Evolutionary conservation across 2,113 vertebrate species (phyloP), one percentile per base, ranked within the genome.

Genomic region (Polypterus senegalus): DNA sequence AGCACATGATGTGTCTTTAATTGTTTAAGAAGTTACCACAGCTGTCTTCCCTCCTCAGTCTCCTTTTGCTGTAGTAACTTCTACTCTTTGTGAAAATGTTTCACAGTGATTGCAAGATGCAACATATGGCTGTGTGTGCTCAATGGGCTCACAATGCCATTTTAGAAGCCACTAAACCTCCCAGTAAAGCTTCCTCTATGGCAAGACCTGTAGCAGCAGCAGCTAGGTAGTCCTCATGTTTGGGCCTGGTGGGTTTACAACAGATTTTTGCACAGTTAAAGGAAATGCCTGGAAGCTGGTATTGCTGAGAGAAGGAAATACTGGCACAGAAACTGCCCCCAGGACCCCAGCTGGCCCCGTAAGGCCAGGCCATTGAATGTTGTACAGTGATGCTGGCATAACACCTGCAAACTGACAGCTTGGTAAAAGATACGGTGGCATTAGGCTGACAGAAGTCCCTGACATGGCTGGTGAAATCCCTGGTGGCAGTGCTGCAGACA

Each of bases 191-290:
- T 63, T 49, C 43, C 59, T 51, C 27, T 6, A 43, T 54, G 53
- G 64, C 62, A 46, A 48, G 61, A 47, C 52, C 2, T 11, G 0
- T 54, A 51, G 60, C 65, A 47, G 10, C n/a, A 60, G 44, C 2
- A 48, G 61, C 84, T 81, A 92, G 2, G 75, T 83, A 81, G 86
- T 85, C 63, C 82, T 76, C 65, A 87, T 76, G 65, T 74, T 78
- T 0, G 84, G 78, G 72, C 78, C 66, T 1, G 71, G 69, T 1
- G 68, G 71, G n/a, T 67, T 75, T 51, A 86, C 74, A 0, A 59
- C 9, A 1, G 87, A 73, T 1, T 76, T 81, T 71, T 70, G 76
- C 70, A 83, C 66, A 3, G 75, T 74, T 65, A 70, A 61, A 0
- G 90, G 83, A 69, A 83, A 85, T 58, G 76, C 43, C 45, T 76